Conservation (phyloP, 1,140 invertebrate genomes). For the Galleria mellonella region DNA sequence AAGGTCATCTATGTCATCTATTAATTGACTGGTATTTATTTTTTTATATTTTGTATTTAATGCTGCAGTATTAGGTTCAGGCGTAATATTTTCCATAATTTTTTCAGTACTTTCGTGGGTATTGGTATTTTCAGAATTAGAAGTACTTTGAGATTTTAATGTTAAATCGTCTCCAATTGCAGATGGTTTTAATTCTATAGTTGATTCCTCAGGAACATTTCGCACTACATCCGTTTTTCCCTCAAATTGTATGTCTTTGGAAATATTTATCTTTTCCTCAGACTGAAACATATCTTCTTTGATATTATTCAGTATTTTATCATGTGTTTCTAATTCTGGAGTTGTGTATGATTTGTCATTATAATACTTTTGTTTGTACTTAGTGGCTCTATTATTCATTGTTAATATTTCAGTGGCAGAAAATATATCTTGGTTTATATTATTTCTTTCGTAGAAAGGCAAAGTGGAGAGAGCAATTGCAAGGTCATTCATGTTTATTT, state of each 20-base stretch:
- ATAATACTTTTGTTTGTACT: slow-evolving; percentile 63
- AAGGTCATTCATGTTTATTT: slow-evolving; percentile 57
- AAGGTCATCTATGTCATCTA: slow-evolving; percentile 7
- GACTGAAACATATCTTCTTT: slow-evolving; percentile 1
- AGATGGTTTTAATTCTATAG: neutral
- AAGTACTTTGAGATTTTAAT: neutral
- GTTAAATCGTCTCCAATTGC: too few species aligned
- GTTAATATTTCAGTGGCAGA: slow-evolving; percentile 44
- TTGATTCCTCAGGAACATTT: slow-evolving; percentile 2
- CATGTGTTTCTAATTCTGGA: slow-evolving; percentile 42
- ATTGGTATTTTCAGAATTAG: too few species aligned
- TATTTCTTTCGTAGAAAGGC: slow-evolving; percentile 64
- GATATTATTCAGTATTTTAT: slow-evolving; percentile 33
- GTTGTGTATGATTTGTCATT: slow-evolving; percentile 53
- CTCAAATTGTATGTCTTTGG: slow-evolving; percentile 5
- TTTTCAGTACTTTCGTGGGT: too few species aligned
- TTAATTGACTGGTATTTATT: neutral
- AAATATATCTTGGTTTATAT: slow-evolving; percentile 44
- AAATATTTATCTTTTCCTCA: neutral
- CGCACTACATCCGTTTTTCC: slow-evolving; percentile 13
- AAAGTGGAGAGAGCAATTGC: slow-evolving; percentile 43
- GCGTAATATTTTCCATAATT: too few species aligned
- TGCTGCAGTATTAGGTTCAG: slow-evolving; percentile 12
- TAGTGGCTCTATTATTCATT: slow-evolving; percentile 58
- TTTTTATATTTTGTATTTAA: slow-evolving; percentile 11